Conservation (phyloP, 1,140 invertebrate genomes). For the Drosophila neocordata region DNA sequence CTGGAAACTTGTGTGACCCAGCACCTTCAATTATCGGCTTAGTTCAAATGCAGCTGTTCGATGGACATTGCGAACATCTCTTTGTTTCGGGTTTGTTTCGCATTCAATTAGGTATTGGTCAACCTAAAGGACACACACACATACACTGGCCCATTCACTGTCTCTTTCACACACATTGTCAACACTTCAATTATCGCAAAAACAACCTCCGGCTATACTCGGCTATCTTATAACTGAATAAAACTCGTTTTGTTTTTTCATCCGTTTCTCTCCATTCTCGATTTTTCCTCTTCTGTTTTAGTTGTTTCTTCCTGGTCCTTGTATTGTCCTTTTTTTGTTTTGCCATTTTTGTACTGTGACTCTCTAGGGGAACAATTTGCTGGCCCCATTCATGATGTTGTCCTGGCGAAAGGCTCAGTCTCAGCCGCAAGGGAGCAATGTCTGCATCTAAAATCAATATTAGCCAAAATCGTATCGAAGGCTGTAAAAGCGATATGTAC, state of each 20-base stretch:
- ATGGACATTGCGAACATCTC: constrained; percentile 22
- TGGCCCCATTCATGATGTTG: constrained; percentile 16
- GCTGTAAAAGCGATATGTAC: background rate
- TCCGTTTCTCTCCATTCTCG: background rate
- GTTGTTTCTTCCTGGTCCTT: background rate
- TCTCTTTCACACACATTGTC: constrained; percentile 26
- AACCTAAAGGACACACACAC: constrained; percentile 11
- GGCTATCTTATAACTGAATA: constrained; percentile 24
- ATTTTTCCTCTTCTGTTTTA: background rate
- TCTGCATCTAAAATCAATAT: constrained; percentile 24
- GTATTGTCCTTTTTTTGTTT: constrained; percentile 1
- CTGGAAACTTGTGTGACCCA: background rate
- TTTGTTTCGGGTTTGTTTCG: constrained; percentile 37
- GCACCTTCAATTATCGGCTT: constrained; percentile 57
- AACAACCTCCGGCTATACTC: constrained; percentile 22
- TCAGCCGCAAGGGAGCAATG: constrained; percentile 15
- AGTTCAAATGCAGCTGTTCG: constrained; percentile 45
- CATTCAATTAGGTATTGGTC: constrained; percentile 57
- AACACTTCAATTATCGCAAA: constrained; percentile 52
- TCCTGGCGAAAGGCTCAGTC: background rate
- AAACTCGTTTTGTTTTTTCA: constrained; percentile 3
- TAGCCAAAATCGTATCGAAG: constrained; percentile 11
- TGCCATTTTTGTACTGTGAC: background rate
- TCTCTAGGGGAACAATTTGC: constrained; percentile 19
- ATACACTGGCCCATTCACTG: background rate